Base-by-base conservation (phyloP, 2,888 invertebrate species). In the Agriopis leucophaearia region DNA sequence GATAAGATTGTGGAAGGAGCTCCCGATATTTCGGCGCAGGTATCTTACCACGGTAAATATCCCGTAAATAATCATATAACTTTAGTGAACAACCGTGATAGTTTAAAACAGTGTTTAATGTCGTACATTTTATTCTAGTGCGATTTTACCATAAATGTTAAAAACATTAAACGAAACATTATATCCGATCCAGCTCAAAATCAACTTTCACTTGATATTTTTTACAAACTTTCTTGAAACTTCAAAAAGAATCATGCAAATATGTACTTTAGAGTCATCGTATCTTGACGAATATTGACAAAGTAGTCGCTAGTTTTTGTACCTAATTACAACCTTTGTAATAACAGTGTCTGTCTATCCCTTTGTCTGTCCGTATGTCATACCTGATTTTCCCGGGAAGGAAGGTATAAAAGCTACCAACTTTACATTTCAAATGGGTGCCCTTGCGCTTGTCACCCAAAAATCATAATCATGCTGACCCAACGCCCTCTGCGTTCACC, bases 201-300 rank as follows among this genome's bases (percentile, higher is more conserved):
- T 61, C 51, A 12, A 75, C 81, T 81, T 80, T 81, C 78, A 72
- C 78, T 74, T 74, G 70, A 74, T 57, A 70, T 70, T 74, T 74
- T 50, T 55, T 58, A 60, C 52, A 64, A 75, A 73, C 79, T 78
- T 78, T 74, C 74, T 73, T 64, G 70, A 8, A 12, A 12, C 8
- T 45, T 56, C 44, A 27, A 27, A 62, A 52, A 61, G 18, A 48
- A 44, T 64, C 42, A 13, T 44, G 38, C 16, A 15, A 47, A 58
- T 38, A n/a, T n/a, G n/a, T n/a, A 50, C 2, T 44, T 8, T 16
- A 36, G 16, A 42, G 45, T 58, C 57, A 64, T 58, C 38, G n/a
- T 18, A 42, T 13, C 55, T 13, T 50, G 40, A 50, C 10, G 18
- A 55, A n/a, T 51, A 35, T 51, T 48, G 27, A 27, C 27, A 0